Evolutionary conservation across 2,113 vertebrate species (phyloP).

Genomic region (Antechinus flavipes): DNA sequence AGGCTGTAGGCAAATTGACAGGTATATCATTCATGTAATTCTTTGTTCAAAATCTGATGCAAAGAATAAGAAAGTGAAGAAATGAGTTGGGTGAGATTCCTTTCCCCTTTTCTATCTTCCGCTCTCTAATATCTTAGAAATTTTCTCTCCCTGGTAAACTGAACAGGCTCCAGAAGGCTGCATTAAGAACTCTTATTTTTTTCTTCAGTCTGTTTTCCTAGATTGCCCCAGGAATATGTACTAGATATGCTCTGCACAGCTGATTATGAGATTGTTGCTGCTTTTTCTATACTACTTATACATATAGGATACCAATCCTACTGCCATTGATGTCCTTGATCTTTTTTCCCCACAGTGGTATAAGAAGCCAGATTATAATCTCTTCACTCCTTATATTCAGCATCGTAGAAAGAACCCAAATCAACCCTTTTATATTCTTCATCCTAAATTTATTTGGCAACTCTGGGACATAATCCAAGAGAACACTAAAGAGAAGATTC

Average conservation of each 20-base stretch:
- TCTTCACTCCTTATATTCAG: conserved; percentile 94
- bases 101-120: background rate
- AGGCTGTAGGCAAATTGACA: background rate
- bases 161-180: background rate
- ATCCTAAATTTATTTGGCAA: conserved; percentile 96
- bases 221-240: background rate
- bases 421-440: conserved; percentile 97
- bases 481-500: conserved; percentile 97
- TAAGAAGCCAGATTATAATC: conserved; percentile 96
- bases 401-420: conserved; percentile 90
- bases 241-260: background rate
- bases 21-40: fast-evolving
- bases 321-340: conserved; percentile 6
- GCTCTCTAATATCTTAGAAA: background rate
- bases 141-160: no score
- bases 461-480: conserved; percentile 98
- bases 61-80: background rate
- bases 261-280: background rate
- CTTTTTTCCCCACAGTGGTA: conserved; percentile 91
- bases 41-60: background rate
- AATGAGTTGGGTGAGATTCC: background rate
- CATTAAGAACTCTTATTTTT: background rate
- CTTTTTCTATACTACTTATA: background rate
- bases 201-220: background rate
- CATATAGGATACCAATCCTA: background rate